Percentiles rank a stretch among this genome's conserved stretches.
Conservation (phyloP, 2,113 vertebrate species). For the Ptychochromis oligacanthus region DNA sequence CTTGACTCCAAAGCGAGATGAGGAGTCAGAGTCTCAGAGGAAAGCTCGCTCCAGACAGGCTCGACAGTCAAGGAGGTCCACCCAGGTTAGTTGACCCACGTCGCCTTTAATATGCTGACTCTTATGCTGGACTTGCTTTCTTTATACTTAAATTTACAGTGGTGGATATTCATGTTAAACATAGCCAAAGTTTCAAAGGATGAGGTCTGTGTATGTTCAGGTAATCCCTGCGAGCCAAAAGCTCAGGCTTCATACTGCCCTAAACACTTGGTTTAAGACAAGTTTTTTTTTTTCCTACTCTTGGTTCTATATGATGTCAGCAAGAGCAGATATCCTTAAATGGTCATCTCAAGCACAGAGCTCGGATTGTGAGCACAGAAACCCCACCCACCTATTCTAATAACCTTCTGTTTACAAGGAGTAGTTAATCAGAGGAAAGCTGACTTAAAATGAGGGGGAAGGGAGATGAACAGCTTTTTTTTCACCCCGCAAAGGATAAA, state of each 20-base stretch:
- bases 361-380: not conserved
- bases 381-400: not conserved
- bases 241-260: not conserved
- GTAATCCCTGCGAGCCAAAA: not conserved
- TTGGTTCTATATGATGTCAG: not conserved
- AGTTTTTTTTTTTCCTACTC: not conserved
- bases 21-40: constrained; percentile 99
- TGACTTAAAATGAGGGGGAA: not conserved
- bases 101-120: not conserved
- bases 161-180: not conserved
- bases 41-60: constrained; percentile 99
- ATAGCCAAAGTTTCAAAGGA: not conserved
- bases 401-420: not conserved
- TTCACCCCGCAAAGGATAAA: no score
- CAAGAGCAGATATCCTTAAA: not conserved
- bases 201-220: no score
- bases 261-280: not conserved
- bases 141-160: not conserved
- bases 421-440: not conserved
- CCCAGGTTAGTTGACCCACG: constrained; percentile 83
- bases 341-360: not conserved
- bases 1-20: constrained; percentile 97
- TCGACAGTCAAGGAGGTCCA: constrained; percentile 97
- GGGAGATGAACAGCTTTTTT: no score
- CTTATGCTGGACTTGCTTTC: no score